These are phyloP conservation scores for Tortricodes alternella DNA, from an alignment of 2,888 invertebrate genomes.

Conservation along the genomic window DNA sequence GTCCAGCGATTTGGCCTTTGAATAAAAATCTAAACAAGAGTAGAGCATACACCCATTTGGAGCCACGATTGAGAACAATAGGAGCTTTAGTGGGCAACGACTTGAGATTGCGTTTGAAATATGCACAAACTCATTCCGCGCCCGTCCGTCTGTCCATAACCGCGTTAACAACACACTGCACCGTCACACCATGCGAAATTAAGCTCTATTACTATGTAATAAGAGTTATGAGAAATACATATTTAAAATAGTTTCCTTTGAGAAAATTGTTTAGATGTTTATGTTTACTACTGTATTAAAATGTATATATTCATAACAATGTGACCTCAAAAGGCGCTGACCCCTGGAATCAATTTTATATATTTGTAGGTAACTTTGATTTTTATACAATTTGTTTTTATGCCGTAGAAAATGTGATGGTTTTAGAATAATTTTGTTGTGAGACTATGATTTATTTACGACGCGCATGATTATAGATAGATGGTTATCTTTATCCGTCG, in stretches of 20 bases:
- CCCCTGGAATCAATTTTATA: too few species aligned
- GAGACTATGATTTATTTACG: constrained; percentile 6
- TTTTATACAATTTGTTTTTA: constrained; percentile 25
- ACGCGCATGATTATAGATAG: constrained; percentile 4
- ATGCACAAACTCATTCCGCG: constrained; percentile 78
- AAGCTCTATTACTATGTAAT: background rate
- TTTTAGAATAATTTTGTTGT: constrained; percentile 1
- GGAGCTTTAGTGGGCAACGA: constrained; percentile 69
- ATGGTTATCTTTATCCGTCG: constrained; percentile 1
- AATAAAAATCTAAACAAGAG: constrained; percentile 35
- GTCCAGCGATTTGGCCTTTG: too few species aligned
- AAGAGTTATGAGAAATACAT: constrained; percentile 24
- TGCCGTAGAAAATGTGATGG: constrained; percentile 7
- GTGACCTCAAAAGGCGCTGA: constrained; percentile 58
- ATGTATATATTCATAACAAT: constrained; percentile 67
- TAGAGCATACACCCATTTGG: constrained; percentile 53
- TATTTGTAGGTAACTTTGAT: too few species aligned
- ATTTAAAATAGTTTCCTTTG: constrained; percentile 28
- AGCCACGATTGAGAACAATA: constrained; percentile 63
- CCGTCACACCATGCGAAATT: constrained; percentile 22
- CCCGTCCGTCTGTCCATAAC: constrained; percentile 71
- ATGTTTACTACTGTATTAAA: constrained; percentile 52
- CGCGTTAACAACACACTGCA: constrained; percentile 43
- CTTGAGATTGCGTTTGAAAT: constrained; percentile 78
- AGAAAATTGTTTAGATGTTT: constrained; percentile 48